These are phyloP conservation scores for Leucosticte australis DNA, from an alignment of 2,113 vertebrate species.

Conservation along the genomic window DNA sequence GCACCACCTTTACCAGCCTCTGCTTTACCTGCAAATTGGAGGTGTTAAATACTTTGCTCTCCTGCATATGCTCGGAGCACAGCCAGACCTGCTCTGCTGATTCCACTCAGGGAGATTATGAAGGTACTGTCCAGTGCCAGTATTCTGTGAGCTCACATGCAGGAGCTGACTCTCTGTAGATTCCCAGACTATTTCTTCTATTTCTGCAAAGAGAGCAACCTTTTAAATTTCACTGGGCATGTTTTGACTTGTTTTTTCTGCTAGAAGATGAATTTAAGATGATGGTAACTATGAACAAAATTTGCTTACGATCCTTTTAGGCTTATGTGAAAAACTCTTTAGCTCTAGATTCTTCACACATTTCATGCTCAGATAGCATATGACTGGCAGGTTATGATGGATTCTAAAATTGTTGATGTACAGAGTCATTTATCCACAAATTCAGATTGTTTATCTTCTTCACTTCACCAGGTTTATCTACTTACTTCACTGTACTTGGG, in stretches of 20 bases:
- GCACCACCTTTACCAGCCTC: not conserved
- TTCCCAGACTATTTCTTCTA: not conserved
- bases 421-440: not conserved
- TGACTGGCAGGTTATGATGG: not conserved
- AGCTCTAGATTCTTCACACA: not conserved
- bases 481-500: not conserved
- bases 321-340: not conserved
- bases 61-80: not conserved
- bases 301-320: not conserved
- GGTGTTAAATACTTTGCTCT: not conserved
- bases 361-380: not conserved
- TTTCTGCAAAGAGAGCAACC: not conserved
- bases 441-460: not conserved
- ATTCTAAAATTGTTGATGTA: not conserved
- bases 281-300: not conserved
- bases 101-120: not conserved
- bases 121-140: not conserved
- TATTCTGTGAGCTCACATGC: not conserved
- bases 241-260: not conserved
- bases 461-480: not conserved
- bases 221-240: not conserved
- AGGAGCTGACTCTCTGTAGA: fast-evolving
- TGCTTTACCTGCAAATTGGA: not conserved
- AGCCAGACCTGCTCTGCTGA: not conserved
- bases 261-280: not conserved